Evolutionary conservation across 2,797 vertebrate genomes (phyloP).

Genomic region (Enteromius paludinosus): DNA sequence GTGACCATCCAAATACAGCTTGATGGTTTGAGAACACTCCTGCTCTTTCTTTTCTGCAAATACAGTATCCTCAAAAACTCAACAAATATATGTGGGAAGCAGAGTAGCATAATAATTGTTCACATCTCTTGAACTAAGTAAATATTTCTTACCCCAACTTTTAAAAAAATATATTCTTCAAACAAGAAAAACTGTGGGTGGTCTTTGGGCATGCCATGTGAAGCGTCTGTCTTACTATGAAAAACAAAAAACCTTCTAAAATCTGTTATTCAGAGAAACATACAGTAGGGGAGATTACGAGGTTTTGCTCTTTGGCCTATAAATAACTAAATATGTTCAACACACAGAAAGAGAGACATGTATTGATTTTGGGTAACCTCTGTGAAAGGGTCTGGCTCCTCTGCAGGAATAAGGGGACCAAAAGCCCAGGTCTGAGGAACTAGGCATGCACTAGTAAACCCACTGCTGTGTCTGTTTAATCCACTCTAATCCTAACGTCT

Average conservation of each 20-base stretch:
- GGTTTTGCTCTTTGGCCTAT: conserved; percentile 14
- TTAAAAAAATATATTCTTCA: no score
- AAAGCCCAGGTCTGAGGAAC: conserved; percentile 32
- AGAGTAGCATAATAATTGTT: not conserved
- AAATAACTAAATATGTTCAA: conserved; percentile 14
- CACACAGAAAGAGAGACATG: conserved; percentile 11
- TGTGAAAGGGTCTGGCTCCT: conserved; percentile 12
- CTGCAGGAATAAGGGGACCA: not conserved
- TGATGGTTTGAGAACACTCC: not conserved
- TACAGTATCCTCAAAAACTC: not conserved
- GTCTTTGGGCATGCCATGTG: not conserved
- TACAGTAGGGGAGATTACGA: not conserved
- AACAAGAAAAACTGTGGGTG: conserved; percentile 6
- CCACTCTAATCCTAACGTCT: conserved; percentile 31
- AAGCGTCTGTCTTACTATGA: not conserved
- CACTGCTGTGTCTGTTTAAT: conserved; percentile 20
- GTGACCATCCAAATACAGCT: not conserved
- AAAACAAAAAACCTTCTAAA: not conserved
- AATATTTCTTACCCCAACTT: not conserved
- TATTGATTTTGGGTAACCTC: conserved; percentile 39
- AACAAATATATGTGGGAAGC: not conserved
- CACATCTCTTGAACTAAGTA: not conserved
- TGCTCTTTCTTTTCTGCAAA: not conserved
- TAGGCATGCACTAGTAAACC: conserved; percentile 27
- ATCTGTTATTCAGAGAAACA: not conserved